These are phyloP conservation scores for Teleiodes luculella DNA, from an alignment of 2,888 invertebrate genomes.

Conservation along the genomic window DNA sequence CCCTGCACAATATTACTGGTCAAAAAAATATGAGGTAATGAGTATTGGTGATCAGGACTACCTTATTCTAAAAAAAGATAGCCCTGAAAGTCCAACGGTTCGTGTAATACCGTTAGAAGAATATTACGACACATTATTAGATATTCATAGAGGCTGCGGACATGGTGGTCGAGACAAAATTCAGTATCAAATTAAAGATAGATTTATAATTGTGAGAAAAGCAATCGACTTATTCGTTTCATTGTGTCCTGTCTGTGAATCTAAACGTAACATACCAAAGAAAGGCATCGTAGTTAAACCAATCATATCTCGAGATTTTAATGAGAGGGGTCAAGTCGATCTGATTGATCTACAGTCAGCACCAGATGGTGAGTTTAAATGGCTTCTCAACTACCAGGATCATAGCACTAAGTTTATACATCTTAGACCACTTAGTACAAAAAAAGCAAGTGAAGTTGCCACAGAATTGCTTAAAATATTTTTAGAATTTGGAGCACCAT, in stretches of 20 bases:
- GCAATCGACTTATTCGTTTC: constrained; percentile 26
- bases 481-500: constrained; percentile 23
- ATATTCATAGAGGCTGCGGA: constrained; percentile 18
- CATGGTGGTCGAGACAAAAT: constrained; percentile 27
- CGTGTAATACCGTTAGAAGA: constrained; percentile 25
- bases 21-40: constrained; percentile 13
- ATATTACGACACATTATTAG: too few species aligned
- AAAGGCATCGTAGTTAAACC: constrained; percentile 30
- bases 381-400: constrained; percentile 42
- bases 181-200: constrained; percentile 20
- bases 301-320: too few species aligned
- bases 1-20: too few species aligned
- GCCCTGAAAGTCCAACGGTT: constrained; percentile 17
- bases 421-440: constrained; percentile 34
- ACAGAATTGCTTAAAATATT: constrained; percentile 30
- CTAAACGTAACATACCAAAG: constrained; percentile 25
- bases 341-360: too few species aligned
- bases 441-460: constrained; percentile 32
- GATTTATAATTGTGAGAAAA: constrained; percentile 22
- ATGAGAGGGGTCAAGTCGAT: too few species aligned
- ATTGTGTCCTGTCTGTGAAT: constrained; percentile 25
- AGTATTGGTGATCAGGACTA: neutral
- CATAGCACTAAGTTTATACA: constrained; percentile 39
- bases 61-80: constrained; percentile 25
- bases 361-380: constrained; percentile 40